Base-by-base conservation (phyloP, 2,888 invertebrate species). In the Agrochola lota region DNA sequence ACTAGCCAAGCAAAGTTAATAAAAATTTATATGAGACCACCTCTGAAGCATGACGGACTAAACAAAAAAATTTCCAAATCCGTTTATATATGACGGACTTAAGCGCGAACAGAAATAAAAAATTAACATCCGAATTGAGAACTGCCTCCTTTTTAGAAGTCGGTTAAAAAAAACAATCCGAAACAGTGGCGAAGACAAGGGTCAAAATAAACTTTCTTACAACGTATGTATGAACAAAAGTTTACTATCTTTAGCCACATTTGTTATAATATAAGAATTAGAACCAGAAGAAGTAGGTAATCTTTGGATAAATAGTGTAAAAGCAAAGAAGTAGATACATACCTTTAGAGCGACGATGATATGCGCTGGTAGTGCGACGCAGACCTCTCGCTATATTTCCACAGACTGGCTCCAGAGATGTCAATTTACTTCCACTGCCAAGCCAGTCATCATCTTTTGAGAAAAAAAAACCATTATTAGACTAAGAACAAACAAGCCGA, bases 341-440 rank as follows among this genome's bases (percentile, higher is more conserved):
- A 88, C 88, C 84, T 87, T 67, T 80, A 72, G 52, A 20, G 11
- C 74, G 79, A 43, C 77, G 80, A 8, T 72, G 71, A 68, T 76
- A 78, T 8, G 70, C 75, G 1, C 91, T 89, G 4, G 85, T 75
- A 5, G 93, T 89, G n/a, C 95, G 90, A 17, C 96, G 93, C 70
- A 96, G 83, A 12, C 96, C 95, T 43, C 92, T 92, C 30, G 96
- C 94, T 81, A 97, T 87, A 84, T 96, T 97, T 0, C 97, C 97
- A 79, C 97, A 97, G 9, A 97, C 96, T 0, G 97, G 92, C 5
- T 90, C 92, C 35, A 93, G 92, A 0, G 97, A 97, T 0, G 97
- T 97, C 87, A 97, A 85, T 74, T 92, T 92, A 87, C 97, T 97
- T 30, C 96, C 95, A 79, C 95, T 93, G 87, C 94, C 93, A 6